Percentiles rank a stretch among this genome's conserved stretches.
Evolutionary conservation across 2,888 invertebrate genomes (phyloP).

Genomic region (Alviniconcha strummeri): DNA sequence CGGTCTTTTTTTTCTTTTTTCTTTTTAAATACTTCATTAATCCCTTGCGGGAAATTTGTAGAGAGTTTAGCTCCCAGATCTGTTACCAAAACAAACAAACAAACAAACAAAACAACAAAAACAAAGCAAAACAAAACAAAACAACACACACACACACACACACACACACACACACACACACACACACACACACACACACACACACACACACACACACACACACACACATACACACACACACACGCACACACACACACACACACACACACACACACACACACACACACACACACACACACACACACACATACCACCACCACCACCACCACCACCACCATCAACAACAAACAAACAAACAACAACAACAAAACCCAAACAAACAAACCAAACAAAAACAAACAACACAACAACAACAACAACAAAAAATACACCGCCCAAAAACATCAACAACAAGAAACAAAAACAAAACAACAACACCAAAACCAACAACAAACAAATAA

Average conservation of each 20-base stretch:
- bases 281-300: background rate
- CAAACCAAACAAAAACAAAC: no score
- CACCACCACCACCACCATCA: no score
- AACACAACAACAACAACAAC: no score
- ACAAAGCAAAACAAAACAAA: background rate
- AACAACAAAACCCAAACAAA: no score
- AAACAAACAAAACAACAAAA: background rate
- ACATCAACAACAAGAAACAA: no score
- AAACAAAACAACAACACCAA: no score
- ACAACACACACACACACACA: background rate
- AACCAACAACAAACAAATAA: no score
- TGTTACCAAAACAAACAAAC: background rate
- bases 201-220: background rate
- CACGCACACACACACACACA: background rate
- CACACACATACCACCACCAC: no score
- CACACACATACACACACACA: background rate
- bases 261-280: background rate
- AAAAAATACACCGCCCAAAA: no score
- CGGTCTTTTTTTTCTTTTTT: no score
- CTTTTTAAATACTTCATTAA: background rate
- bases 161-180: slow-evolving; percentile 1
- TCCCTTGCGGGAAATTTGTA: background rate
- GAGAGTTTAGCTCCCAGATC: no score
- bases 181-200: slow-evolving; percentile 1
- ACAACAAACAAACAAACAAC: no score